phyloP scores from a whole-genome alignment of 2,888 invertebrate species.

The Apamea anceps region DNA sequence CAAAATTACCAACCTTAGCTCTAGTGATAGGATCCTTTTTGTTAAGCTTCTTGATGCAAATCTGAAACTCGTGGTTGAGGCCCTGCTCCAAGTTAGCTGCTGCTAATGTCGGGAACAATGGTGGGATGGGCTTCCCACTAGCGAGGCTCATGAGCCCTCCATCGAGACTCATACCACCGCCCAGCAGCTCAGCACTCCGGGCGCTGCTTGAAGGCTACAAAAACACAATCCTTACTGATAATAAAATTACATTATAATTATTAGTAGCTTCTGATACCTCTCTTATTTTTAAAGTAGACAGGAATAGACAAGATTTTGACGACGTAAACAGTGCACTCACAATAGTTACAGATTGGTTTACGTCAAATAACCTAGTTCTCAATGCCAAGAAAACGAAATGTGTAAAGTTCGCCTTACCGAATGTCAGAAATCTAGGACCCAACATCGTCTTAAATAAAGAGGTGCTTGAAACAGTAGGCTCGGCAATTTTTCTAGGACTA shows the following conservation, averaged over 20 bases:
- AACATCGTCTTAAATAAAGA: no score
- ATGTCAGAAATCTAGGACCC: no score
- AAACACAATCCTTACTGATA: constrained; percentile 64
- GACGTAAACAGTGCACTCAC: no score
- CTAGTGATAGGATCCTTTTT: constrained; percentile 98
- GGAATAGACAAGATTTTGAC: no score
- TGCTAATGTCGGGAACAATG: constrained; percentile 80
- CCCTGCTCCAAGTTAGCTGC: constrained; percentile 91
- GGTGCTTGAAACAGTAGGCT: no score
- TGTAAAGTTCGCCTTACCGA: no score
- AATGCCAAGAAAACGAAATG: no score
- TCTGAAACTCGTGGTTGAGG: constrained; percentile 93
- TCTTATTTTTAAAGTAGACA: no score
- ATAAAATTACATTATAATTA: background rate
- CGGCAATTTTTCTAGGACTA: no score
- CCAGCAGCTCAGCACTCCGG: constrained; percentile 95
- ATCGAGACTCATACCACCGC: constrained; percentile 78
- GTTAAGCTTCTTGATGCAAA: constrained; percentile 95
- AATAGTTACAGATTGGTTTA: no score
- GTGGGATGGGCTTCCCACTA: constrained; percentile 72
- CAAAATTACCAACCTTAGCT: constrained; percentile 91
- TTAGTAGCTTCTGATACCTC: no score
- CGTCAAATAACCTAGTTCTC: no score
- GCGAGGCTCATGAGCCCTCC: constrained; percentile 59
- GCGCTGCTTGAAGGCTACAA: constrained; percentile 97